A percentile compares a stretch with the other conserved stretches of the same genome.
Evolutionary conservation across 1,140 invertebrate genomes (phyloP).

Genomic region (Drosophila ironensis): DNA sequence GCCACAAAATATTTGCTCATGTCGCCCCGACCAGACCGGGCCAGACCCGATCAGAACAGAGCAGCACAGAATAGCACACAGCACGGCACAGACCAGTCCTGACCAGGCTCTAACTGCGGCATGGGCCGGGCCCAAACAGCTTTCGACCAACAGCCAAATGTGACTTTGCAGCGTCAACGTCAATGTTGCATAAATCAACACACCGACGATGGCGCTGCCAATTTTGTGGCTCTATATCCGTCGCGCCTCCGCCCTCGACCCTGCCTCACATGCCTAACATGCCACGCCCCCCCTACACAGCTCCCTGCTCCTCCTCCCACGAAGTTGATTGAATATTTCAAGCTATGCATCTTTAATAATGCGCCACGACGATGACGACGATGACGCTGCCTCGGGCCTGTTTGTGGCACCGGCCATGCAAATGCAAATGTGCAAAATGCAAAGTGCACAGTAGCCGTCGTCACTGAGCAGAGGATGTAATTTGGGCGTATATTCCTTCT

Average conservation of each 20-base stretch:
- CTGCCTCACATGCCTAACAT: too few species aligned
- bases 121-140: conserved; percentile 34
- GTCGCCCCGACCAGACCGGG: conserved; percentile 17
- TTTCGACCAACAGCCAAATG: conserved; percentile 57
- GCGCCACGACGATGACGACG: conserved; percentile 51
- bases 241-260: neutral
- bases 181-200: conserved; percentile 78
- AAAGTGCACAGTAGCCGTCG: conserved; percentile 46
- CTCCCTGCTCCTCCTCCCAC: conserved; percentile 14
- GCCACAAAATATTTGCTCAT: conserved; percentile 77
- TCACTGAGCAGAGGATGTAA: conserved; percentile 25
- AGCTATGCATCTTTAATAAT: conserved; percentile 78
- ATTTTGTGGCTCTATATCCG: conserved; percentile 57
- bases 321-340: conserved; percentile 75
- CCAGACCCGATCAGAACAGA: neutral
- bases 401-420: conserved; percentile 61
- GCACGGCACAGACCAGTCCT: conserved; percentile 21
- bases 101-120: conserved; percentile 5
- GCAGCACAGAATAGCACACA: too few species aligned
- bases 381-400: conserved; percentile 47
- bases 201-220: conserved; percentile 58
- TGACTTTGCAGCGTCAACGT: conserved; percentile 69
- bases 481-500: conserved; percentile 48
- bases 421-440: conserved; percentile 59
- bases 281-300: conserved; percentile 5